A percentile compares a stretch with the other conserved stretches of the same genome.
These are phyloP conservation scores for Hypomecis atomaria DNA, from an alignment of 2,888 invertebrate genomes.

Conservation along the genomic window DNA sequence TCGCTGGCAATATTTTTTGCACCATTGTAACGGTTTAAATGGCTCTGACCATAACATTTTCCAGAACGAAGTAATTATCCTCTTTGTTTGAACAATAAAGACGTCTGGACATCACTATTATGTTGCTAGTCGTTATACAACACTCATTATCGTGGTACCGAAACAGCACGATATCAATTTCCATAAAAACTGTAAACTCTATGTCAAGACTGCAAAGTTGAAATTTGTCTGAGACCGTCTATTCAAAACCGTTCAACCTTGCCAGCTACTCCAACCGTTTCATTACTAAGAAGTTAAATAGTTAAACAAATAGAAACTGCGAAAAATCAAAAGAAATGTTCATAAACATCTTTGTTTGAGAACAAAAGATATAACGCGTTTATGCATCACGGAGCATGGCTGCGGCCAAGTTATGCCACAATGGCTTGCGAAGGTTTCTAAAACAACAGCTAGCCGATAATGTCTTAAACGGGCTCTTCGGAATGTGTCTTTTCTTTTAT, in stretches of 20 bases:
- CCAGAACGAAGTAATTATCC: constrained; percentile 55
- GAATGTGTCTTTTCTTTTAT: constrained; percentile 73
- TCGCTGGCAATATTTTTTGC: constrained; percentile 34
- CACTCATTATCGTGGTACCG: constrained; percentile 66
- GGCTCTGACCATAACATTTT: constrained; percentile 53
- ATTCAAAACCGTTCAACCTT: constrained; percentile 33
- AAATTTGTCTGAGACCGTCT: constrained; percentile 24
- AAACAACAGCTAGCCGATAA: constrained; percentile 54
- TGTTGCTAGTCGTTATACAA: constrained; percentile 51
- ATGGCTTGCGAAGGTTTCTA: constrained; percentile 40
- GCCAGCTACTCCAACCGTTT: constrained; percentile 44
- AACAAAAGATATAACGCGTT: constrained; percentile 38
- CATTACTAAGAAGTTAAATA: constrained; percentile 38
- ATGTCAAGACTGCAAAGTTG: constrained; percentile 4
- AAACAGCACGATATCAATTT: constrained; percentile 61
- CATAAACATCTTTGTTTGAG: constrained; percentile 37
- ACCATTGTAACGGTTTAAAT: constrained; percentile 48
- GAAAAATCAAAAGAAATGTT: constrained; percentile 42
- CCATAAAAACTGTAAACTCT: constrained; percentile 17
- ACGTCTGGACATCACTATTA: constrained; percentile 43
- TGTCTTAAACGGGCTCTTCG: constrained; percentile 61
- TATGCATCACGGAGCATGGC: constrained; percentile 32
- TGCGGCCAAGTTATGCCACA: constrained; percentile 33
- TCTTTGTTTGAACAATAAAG: constrained; percentile 48
- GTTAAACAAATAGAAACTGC: constrained; percentile 37